Conservation (phyloP, 1,140 invertebrate genomes). For the Acromyrmex charruanus region DNA sequence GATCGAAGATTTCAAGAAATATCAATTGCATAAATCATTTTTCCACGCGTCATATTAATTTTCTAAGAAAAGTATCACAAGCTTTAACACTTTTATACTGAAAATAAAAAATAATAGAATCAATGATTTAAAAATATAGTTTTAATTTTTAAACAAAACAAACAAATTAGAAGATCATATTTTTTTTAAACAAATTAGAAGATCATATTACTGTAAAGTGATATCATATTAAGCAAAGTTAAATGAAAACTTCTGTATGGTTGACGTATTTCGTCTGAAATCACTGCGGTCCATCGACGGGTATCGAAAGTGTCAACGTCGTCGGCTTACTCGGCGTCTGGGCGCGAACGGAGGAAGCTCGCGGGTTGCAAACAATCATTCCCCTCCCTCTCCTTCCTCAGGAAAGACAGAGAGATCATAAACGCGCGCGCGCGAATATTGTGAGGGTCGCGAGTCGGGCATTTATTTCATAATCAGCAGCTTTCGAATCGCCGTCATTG, state of each 20-base stretch:
- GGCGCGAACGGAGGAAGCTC: constrained; percentile 56
- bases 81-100: not conserved
- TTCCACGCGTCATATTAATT: not conserved
- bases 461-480: constrained; percentile 84
- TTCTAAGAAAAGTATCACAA: not conserved
- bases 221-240: not conserved
- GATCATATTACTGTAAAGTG: not conserved
- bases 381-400: not conserved
- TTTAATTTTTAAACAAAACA: not conserved
- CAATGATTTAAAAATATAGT: not conserved
- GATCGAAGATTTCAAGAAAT: constrained; percentile 16
- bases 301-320: constrained; percentile 75
- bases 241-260: constrained; percentile 24
- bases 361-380: constrained; percentile 25
- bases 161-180: not conserved
- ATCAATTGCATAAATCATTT: constrained; percentile 19
- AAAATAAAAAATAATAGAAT: constrained; percentile 14
- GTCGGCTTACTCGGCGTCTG: constrained; percentile 53
- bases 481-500: constrained; percentile 82
- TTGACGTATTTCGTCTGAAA: constrained; percentile 56
- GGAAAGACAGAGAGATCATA: constrained; percentile 45
- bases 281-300: constrained; percentile 51
- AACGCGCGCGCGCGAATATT: constrained; percentile 20
- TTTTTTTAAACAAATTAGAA: not conserved
- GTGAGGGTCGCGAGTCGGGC: constrained; percentile 69